phyloP scores from a whole-genome alignment of 2,888 invertebrate species.

The Ecdyonurus torrentis region DNA sequence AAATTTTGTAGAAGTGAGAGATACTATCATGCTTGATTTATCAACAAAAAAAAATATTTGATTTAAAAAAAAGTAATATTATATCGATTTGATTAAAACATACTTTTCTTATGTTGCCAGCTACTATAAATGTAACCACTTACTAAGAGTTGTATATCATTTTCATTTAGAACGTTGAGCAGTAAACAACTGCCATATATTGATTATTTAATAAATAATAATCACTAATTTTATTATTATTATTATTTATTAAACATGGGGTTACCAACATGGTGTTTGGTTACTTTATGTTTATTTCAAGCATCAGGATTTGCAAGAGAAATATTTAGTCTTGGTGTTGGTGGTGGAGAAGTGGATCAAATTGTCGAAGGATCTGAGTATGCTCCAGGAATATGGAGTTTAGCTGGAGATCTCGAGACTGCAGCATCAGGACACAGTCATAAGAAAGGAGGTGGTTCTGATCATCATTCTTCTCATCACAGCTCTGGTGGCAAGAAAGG shows the following conservation, averaged over 20 bases:
- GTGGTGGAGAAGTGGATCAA: background rate
- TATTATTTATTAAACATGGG: background rate
- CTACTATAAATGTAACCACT: background rate
- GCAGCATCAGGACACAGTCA: slow-evolving; percentile 33
- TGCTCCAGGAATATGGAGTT: background rate
- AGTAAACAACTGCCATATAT: background rate
- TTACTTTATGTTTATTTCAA: background rate
- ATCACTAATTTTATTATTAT: too few relatives aligned
- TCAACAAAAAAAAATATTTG: too few relatives aligned
- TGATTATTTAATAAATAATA: too few relatives aligned
- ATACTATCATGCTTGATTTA: too few relatives aligned
- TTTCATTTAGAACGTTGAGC: background rate
- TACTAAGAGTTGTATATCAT: background rate
- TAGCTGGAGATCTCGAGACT: slow-evolving; percentile 1
- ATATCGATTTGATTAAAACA: too few relatives aligned
- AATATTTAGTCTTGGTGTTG: background rate
- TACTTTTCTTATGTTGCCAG: too few relatives aligned
- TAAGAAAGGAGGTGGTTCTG: slow-evolving; percentile 59
- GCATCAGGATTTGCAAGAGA: background rate
- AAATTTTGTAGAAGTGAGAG: too few relatives aligned
- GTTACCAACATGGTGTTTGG: background rate
- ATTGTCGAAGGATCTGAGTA: background rate
- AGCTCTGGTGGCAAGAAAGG: slow-evolving; percentile 48
- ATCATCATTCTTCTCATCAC: slow-evolving; percentile 56
- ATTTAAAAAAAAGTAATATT: too few relatives aligned